Conservation (phyloP, 2,888 invertebrate genomes). For the Eristalis intricaria region DNA sequence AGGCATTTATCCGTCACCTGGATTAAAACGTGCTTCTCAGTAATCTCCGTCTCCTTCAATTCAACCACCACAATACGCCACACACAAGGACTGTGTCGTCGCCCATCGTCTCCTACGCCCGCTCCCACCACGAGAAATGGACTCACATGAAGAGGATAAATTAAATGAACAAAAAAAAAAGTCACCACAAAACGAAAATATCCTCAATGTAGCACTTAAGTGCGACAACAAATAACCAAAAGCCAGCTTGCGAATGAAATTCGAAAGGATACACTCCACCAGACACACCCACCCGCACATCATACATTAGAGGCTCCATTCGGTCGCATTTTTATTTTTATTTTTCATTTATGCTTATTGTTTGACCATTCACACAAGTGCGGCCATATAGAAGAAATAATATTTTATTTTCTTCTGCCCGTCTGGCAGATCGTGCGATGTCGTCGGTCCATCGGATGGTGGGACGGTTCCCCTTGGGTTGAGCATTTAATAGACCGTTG, state of each 20-base stretch:
- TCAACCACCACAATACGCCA: background rate
- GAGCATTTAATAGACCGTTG: constrained; percentile 19
- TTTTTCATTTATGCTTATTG: constrained; percentile 53
- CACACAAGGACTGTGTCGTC: background rate
- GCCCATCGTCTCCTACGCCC: background rate
- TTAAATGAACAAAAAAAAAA: background rate
- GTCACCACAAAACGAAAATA: constrained; percentile 16
- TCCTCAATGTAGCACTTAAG: constrained; percentile 48
- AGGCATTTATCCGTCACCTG: too few relatives aligned
- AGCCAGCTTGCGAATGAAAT: constrained; percentile 19
- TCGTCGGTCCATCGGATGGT: background rate
- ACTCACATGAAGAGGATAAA: background rate
- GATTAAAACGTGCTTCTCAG: too few relatives aligned
- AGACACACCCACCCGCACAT: background rate
- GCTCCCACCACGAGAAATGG: too few relatives aligned
- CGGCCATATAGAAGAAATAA: constrained; percentile 39
- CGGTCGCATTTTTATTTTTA: constrained; percentile 17
- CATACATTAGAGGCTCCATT: constrained; percentile 8
- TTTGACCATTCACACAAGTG: constrained; percentile 48
- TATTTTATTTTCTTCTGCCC: constrained; percentile 33
- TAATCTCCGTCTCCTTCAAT: too few relatives aligned
- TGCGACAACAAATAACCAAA: constrained; percentile 40
- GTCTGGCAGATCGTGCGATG: background rate
- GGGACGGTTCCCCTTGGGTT: constrained; percentile 23
- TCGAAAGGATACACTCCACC: constrained; percentile 19